Conservation (phyloP, 2,797 vertebrate species). For the Stomatorhinus walkeri region DNA sequence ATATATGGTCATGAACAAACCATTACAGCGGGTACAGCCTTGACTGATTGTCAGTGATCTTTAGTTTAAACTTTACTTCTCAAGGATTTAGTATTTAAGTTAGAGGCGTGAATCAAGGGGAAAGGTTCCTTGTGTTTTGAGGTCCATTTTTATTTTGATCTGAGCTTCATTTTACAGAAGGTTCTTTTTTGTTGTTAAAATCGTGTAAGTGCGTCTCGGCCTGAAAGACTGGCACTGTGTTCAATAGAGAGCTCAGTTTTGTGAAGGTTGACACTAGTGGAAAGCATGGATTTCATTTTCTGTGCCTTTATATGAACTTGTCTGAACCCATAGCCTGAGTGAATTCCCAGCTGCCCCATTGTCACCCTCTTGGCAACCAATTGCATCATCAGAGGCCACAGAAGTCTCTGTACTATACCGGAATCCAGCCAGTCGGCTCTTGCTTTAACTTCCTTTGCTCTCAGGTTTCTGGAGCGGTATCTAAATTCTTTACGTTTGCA, state of each 20-base stretch:
- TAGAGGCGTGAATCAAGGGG: neutral
- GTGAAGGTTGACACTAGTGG: neutral
- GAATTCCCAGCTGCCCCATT: slow-evolving; percentile 16
- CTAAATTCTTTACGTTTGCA: slow-evolving; percentile 11
- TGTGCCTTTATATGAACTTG: slow-evolving; percentile 5
- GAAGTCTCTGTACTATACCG: neutral
- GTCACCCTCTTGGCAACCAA: slow-evolving; percentile 18
- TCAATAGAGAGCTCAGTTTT: neutral
- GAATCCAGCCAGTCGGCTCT: slow-evolving; percentile 20
- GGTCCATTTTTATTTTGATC: neutral
- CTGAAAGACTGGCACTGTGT: neutral
- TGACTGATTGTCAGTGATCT: neutral
- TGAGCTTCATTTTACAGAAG: neutral
- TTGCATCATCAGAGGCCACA: slow-evolving; percentile 8
- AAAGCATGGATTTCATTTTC: neutral
- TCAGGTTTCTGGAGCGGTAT: slow-evolving; percentile 16
- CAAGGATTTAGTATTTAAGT: neutral
- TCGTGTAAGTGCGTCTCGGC: neutral
- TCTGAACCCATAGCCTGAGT: slow-evolving; percentile 6
- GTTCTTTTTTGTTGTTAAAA: neutral
- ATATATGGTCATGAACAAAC: neutral
- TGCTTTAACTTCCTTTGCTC: slow-evolving; percentile 15
- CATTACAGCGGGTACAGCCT: neutral
- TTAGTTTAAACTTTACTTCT: neutral
- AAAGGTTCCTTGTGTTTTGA: neutral